phyloP scores from a whole-genome alignment of 2,888 invertebrate genomes.

The Punctoribates punctum region DNA sequence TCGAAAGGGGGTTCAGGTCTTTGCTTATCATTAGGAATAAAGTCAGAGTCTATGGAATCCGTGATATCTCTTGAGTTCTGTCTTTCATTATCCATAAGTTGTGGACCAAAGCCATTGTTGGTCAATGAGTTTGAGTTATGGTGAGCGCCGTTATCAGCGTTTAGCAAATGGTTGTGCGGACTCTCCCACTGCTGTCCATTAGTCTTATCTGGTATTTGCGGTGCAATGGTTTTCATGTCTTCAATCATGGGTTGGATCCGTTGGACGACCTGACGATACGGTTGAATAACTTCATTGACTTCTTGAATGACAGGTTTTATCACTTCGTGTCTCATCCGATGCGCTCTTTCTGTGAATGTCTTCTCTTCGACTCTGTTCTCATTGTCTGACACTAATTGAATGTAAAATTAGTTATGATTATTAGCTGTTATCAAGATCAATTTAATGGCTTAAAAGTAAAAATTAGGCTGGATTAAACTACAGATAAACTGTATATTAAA shows the following conservation, averaged over 20 bases:
- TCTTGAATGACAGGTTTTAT: slow-evolving; percentile 38
- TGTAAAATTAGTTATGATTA: too few relatives aligned
- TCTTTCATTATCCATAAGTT: too few relatives aligned
- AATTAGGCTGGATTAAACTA: too few relatives aligned
- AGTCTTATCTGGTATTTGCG: neutral
- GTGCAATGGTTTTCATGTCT: slow-evolving; percentile 34
- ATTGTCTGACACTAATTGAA: neutral
- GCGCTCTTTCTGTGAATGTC: slow-evolving; percentile 26
- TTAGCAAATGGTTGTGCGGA: neutral
- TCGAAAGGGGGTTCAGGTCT: too few relatives aligned
- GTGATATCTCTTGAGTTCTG: too few relatives aligned
- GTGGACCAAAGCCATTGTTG: neutral
- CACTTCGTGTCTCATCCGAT: slow-evolving; percentile 25
- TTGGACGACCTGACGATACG: slow-evolving; percentile 35
- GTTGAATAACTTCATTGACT: slow-evolving; percentile 41
- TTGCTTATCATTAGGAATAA: too few relatives aligned
- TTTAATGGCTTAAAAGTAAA: too few relatives aligned
- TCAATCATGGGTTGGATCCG: slow-evolving; percentile 12
- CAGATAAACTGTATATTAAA: too few relatives aligned
- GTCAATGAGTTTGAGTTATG: neutral
- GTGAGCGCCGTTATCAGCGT: neutral
- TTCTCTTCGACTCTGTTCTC: slow-evolving; percentile 12
- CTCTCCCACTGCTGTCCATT: neutral
- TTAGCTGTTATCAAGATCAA: too few relatives aligned
- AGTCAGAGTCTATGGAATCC: too few relatives aligned